These are phyloP conservation scores for Brachyrhaphis roseni DNA, from an alignment of 2,797 vertebrate genomes.

Conservation along the genomic window DNA sequence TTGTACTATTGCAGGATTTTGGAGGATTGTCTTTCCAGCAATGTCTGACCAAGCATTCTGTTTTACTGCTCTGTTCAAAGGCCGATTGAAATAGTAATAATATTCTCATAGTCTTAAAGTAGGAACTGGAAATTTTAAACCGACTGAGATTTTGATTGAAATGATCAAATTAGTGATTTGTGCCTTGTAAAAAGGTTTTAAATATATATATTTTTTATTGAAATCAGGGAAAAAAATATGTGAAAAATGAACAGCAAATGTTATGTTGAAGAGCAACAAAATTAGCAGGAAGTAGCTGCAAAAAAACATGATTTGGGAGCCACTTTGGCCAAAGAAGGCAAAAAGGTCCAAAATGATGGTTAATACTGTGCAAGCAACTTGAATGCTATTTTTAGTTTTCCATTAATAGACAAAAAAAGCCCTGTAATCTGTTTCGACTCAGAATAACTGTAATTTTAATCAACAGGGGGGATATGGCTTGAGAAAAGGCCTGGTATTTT, in stretches of 20 bases:
- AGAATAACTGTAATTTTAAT: constrained; percentile 3
- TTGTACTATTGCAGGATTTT: constrained; percentile 53
- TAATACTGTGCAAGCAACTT: not conserved
- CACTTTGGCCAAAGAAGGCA: not conserved
- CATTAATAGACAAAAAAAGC: not conserved
- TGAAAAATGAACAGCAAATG: not conserved
- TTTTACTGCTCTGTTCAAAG: constrained; percentile 30
- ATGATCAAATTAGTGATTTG: not conserved
- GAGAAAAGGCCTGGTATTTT: not conserved
- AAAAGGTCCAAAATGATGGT: not conserved
- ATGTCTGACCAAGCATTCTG: constrained; percentile 59
- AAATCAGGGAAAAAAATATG: not conserved
- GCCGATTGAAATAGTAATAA: constrained; percentile 32
- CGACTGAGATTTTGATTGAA: not conserved
- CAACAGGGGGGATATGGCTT: not conserved
- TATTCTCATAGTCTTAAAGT: constrained; percentile 11
- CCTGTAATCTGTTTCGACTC: not conserved
- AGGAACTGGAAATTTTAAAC: constrained; percentile 4
- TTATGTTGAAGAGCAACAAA: not conserved
- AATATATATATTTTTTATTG: not conserved
- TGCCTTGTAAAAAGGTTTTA: not conserved
- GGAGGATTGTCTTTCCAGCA: constrained; percentile 69
- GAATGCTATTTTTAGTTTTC: not conserved
- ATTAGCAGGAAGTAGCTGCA: not conserved
- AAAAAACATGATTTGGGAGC: not conserved